Evolutionary conservation across 2,797 vertebrate genomes (phyloP), one percentile per base, ranked within the genome.

Genomic region (Sebastes vulpes): DNA sequence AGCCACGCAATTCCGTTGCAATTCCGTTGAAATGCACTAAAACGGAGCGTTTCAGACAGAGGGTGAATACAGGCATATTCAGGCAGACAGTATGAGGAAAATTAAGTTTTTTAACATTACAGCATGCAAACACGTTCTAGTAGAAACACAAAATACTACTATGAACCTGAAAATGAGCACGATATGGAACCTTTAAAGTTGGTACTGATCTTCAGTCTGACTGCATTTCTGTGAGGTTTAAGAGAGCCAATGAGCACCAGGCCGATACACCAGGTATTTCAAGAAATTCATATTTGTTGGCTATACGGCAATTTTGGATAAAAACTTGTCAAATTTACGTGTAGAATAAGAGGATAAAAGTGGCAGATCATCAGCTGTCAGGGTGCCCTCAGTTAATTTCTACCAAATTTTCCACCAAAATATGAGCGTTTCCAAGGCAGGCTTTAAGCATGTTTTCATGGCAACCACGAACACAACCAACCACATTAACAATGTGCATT

Each of bases 381-480:
- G 60, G 85, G 72, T 85, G 82, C 65, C 84, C 68, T 57, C 6
- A 28, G 2, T 78, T 9, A 21, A 6, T 72, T 84, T 59, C 14
- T 14, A 42, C 16, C 21, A 54, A 42, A 74, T 80, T 65, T 75
- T 11, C 48, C 14, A 76, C 25, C 38, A 71, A 81, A 77, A 77
- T 80, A 69, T 68, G 26, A 84, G 74, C n/a, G 66, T 87, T 89
- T 85, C 91, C 80, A 93, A 94, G 94, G 91, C 92, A 86, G 86
- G 87, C 94, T 94, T 93, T 92, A 91, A 92, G 90, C 88, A 87
- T 75, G 42, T 78, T 90, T 82, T 87, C 84, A 95, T 89, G 91
- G 82, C 71, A 93, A 38, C 35, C 11, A 38, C 35, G 1, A 38
- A 75, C 81, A 92, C 88, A 93, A 89, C 68, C 84, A 91, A 86